phyloP scores from a whole-genome alignment of 2,113 vertebrate genomes.

The Etia nguti region DNA sequence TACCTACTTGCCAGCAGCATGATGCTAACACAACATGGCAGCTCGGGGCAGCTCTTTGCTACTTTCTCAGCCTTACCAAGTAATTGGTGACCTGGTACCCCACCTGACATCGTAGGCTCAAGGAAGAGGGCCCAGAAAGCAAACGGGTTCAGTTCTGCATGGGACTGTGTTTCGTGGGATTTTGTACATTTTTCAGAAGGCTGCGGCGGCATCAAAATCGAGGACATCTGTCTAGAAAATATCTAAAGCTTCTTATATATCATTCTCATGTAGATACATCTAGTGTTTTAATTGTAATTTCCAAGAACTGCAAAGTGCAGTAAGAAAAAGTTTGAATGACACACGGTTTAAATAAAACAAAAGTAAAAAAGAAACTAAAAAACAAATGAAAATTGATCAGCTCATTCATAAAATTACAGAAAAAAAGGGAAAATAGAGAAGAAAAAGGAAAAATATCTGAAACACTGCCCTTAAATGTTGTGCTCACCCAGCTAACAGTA shows the following conservation, averaged over 20 bases:
- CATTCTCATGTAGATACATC: background rate
- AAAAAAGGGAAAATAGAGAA: background rate
- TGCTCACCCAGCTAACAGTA: background rate
- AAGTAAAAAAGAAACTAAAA: background rate
- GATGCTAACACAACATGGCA: constrained; percentile 75
- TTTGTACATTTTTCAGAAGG: background rate
- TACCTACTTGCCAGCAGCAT: constrained; percentile 62
- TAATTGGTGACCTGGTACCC: constrained; percentile 78
- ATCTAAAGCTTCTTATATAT: background rate
- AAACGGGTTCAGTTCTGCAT: constrained; percentile 64
- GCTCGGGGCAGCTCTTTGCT: constrained; percentile 64
- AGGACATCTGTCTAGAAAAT: background rate
- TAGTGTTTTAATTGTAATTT: background rate
- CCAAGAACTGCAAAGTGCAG: background rate
- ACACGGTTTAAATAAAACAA: background rate
- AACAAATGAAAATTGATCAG: background rate
- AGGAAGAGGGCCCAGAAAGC: constrained; percentile 52
- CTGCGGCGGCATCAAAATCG: background rate
- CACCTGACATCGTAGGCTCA: constrained; percentile 57
- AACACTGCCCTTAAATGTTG: background rate
- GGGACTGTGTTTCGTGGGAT: constrained; percentile 33
- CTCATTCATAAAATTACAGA: background rate
- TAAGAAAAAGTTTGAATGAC: background rate
- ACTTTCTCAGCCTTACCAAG: constrained; percentile 76
- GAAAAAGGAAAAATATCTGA: background rate